These are phyloP conservation scores for Platypus cylindrus DNA, from an alignment of 2,888 invertebrate genomes.

Conservation along the genomic window DNA sequence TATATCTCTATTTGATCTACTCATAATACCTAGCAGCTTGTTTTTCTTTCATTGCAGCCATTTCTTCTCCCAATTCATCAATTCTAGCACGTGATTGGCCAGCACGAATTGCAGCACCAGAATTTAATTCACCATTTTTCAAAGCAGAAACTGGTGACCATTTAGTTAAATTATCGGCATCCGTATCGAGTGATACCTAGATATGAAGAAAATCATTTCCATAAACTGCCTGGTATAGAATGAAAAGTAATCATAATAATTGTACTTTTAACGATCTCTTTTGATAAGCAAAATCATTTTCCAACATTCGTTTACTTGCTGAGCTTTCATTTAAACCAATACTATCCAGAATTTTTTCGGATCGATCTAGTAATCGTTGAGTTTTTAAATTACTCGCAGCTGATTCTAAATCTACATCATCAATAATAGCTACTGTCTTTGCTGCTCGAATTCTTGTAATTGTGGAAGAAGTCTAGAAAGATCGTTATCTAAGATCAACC, in stretches of 20 bases:
- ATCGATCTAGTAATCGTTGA: slow-evolving; percentile 43
- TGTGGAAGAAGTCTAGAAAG: slow-evolving; percentile 46
- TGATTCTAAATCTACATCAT: slow-evolving; percentile 51
- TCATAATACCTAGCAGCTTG: slow-evolving; percentile 42
- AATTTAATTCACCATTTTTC: slow-evolving; percentile 28
- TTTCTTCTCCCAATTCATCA: slow-evolving; percentile 60
- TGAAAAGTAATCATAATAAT: not conserved
- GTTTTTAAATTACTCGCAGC: slow-evolving; percentile 44
- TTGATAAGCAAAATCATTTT: slow-evolving; percentile 31
- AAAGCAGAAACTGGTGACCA: slow-evolving; percentile 27
- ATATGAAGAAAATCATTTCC: slow-evolving; percentile 1
- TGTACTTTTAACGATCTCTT: slow-evolving; percentile 31
- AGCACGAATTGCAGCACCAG: slow-evolving; percentile 54
- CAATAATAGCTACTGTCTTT: slow-evolving; percentile 46
- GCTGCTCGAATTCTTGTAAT: slow-evolving; percentile 47
- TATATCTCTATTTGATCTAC: too few species aligned
- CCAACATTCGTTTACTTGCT: slow-evolving; percentile 26
- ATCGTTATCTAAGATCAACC: too few species aligned
- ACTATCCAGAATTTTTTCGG: slow-evolving; percentile 51
- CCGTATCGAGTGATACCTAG: slow-evolving; percentile 21
- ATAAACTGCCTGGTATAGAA: not conserved
- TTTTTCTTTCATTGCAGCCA: slow-evolving; percentile 56
- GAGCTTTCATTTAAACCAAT: slow-evolving; percentile 48
- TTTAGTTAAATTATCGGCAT: slow-evolving; percentile 39
- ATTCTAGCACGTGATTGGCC: slow-evolving; percentile 51